A percentile compares a stretch with the other conserved stretches of the same genome.
Evolutionary conservation across 2,113 vertebrate species (phyloP).

Genomic region (Centropus unirufus): DNA sequence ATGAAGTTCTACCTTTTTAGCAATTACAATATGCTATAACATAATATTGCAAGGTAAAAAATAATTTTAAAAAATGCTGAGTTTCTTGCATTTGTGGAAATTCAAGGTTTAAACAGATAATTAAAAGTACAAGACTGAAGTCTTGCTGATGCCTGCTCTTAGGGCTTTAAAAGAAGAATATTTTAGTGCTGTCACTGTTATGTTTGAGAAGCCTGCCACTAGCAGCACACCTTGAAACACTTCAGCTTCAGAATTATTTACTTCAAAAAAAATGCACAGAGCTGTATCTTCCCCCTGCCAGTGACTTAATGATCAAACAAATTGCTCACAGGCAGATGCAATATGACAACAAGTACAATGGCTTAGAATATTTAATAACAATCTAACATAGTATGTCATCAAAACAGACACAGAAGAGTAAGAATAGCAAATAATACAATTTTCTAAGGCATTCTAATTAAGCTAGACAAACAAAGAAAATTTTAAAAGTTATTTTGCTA

Average conservation of each 20-base stretch:
- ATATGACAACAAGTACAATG: background rate
- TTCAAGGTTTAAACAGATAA: conserved; percentile 18
- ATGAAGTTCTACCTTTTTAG: background rate
- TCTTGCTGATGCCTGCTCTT: conserved; percentile 33
- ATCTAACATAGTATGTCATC: background rate
- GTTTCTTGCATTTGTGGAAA: conserved; percentile 48
- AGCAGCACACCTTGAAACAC: background rate
- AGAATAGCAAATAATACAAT: background rate
- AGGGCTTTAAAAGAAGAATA: conserved; percentile 24
- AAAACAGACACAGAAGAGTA: background rate
- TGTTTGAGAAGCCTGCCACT: conserved; percentile 29
- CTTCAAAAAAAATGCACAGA: background rate
- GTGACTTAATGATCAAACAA: conserved; percentile 53
- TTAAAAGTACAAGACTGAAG: conserved; percentile 32
- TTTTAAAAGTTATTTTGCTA: background rate
- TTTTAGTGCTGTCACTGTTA: conserved; percentile 24
- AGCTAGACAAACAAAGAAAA: background rate
- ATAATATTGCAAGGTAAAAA: background rate
- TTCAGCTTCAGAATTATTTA: conserved; percentile 45
- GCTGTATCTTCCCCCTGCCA: background rate
- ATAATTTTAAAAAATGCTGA: background rate
- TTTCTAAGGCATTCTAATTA: background rate
- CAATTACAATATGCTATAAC: background rate
- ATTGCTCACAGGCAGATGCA: background rate
- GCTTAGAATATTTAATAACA: conserved; percentile 16